Percentiles rank a stretch among this genome's conserved stretches.
These are phyloP conservation scores for Passer montanus DNA, from an alignment of 2,113 vertebrate genomes.

Conservation along the genomic window DNA sequence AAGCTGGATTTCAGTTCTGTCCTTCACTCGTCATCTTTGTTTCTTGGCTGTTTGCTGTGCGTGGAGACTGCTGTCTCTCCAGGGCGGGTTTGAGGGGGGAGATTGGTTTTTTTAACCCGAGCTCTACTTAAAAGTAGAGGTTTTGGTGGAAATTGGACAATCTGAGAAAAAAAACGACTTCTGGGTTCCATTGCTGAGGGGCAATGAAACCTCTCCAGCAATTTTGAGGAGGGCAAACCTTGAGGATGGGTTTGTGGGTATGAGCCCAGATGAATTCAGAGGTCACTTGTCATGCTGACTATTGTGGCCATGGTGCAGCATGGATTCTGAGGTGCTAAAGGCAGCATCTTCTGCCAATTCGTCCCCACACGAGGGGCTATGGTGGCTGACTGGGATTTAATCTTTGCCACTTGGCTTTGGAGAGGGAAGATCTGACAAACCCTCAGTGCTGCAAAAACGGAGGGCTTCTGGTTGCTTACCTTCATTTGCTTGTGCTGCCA, in stretches of 20 bases:
- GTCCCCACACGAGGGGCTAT: fast-evolving
- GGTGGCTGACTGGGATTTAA: background rate
- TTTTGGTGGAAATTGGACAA: background rate
- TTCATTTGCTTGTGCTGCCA: background rate
- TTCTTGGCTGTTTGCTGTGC: background rate
- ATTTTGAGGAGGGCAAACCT: background rate
- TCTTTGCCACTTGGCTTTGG: background rate
- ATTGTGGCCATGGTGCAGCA: fast-evolving
- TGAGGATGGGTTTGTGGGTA: background rate
- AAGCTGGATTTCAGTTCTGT: fast-evolving
- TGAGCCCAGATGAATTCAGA: background rate
- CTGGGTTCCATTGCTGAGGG: background rate
- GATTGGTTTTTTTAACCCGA: background rate
- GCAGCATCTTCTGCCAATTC: background rate
- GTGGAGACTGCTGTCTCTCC: background rate
- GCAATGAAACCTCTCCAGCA: background rate
- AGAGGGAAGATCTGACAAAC: background rate
- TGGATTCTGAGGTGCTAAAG: background rate
- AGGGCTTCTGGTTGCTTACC: background rate
- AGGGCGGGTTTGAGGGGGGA: fast-evolving
- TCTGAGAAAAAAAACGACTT: background rate
- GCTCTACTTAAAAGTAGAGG: background rate
- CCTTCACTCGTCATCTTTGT: background rate
- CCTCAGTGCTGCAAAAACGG: background rate
- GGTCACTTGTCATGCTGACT: background rate